Evolutionary conservation across 2,113 vertebrate species (phyloP).

Genomic region (Rana temporaria): DNA sequence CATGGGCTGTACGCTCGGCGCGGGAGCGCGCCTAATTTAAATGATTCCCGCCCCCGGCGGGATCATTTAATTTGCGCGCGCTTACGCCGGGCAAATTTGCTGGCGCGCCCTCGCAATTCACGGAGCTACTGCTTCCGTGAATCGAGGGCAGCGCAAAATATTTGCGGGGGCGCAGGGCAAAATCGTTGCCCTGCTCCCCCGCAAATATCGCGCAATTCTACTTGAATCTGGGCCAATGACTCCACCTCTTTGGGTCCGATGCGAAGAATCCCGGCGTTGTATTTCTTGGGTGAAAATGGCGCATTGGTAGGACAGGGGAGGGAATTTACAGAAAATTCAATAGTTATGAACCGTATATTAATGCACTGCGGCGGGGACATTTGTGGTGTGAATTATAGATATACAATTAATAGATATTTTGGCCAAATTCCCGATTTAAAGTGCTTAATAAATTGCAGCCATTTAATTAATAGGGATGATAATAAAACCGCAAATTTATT

Average conservation of each 20-base stretch:
- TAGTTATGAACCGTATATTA: conserved; percentile 48
- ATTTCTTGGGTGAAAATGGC: neutral
- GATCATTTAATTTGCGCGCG: too few species aligned
- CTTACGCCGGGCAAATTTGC: too few species aligned
- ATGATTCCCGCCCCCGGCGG: too few species aligned
- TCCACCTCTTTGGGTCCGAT: neutral
- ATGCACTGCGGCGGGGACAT: conserved; percentile 38
- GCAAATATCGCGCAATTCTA: too few species aligned
- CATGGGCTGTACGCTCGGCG: too few species aligned
- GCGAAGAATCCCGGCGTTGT: neutral
- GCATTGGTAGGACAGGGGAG: neutral
- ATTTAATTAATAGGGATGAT: conserved; percentile 45
- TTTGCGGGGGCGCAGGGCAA: too few species aligned
- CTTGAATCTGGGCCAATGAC: too few species aligned
- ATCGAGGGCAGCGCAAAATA: too few species aligned
- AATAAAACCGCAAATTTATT: conserved; percentile 39
- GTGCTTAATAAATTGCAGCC: conserved; percentile 37
- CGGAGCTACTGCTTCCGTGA: too few species aligned
- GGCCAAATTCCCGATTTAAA: conserved; percentile 25
- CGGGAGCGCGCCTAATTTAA: too few species aligned
- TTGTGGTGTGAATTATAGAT: conserved; percentile 30
- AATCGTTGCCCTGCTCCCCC: too few species aligned
- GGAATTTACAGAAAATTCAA: conserved; percentile 52
- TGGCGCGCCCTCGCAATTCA: too few species aligned
- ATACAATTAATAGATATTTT: conserved; percentile 49